These are phyloP conservation scores for Diachasma alloeum DNA, from an alignment of 1,140 invertebrate genomes.

Conservation along the genomic window DNA sequence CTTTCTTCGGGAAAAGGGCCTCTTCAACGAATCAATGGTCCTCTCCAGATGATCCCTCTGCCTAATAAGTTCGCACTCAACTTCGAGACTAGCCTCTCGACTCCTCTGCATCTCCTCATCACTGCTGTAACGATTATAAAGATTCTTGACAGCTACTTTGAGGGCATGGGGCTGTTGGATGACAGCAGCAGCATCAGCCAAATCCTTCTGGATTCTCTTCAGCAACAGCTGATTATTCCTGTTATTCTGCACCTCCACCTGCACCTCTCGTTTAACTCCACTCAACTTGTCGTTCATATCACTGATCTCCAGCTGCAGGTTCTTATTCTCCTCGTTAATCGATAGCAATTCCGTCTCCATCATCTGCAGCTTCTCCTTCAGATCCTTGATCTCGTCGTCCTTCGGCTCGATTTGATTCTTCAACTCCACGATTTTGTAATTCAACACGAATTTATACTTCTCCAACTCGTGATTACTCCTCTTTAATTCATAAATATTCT, in stretches of 20 bases:
- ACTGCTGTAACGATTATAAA: slow-evolving; percentile 81
- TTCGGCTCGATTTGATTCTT: slow-evolving; percentile 86
- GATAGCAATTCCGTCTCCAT: slow-evolving; percentile 78
- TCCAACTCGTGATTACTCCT: slow-evolving; percentile 87
- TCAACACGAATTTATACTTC: slow-evolving; percentile 89
- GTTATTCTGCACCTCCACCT: slow-evolving; percentile 72
- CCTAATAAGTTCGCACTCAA: slow-evolving; percentile 78
- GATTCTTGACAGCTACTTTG: slow-evolving; percentile 77
- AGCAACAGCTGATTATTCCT: slow-evolving; percentile 74
- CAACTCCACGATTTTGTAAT: slow-evolving; percentile 87
- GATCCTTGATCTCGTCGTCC: slow-evolving; percentile 80
- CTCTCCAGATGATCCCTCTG: slow-evolving; percentile 83
- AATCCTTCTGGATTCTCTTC: slow-evolving; percentile 79
- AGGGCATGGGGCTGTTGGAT: slow-evolving; percentile 80
- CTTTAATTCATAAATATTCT: slow-evolving; percentile 82
- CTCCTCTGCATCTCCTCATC: slow-evolving; percentile 72
- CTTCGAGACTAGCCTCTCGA: slow-evolving; percentile 74
- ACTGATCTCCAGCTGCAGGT: slow-evolving; percentile 75
- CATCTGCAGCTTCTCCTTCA: slow-evolving; percentile 81
- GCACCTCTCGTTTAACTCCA: slow-evolving; percentile 73
- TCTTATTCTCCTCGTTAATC: slow-evolving; percentile 72
- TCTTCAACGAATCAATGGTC: slow-evolving; percentile 70
- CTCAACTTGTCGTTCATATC: slow-evolving; percentile 80
- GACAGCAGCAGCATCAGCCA: slow-evolving; percentile 77
- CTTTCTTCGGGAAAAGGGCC: slow-evolving; percentile 30